These are phyloP conservation scores for Orchesellides sinensis DNA, from an alignment of 2,888 invertebrate genomes.

Conservation along the genomic window DNA sequence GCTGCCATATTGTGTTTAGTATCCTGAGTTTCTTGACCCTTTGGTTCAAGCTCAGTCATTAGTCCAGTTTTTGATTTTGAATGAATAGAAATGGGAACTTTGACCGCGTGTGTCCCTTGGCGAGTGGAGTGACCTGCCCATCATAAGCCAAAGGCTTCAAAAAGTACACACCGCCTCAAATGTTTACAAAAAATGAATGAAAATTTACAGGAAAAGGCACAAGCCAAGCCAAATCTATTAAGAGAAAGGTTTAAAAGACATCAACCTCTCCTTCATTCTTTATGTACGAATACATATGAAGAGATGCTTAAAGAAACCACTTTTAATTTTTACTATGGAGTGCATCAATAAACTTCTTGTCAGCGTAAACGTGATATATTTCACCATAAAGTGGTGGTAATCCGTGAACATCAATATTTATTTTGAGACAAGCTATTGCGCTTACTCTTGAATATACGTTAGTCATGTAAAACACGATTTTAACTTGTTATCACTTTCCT, in stretches of 20 bases:
- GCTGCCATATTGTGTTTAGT: background rate
- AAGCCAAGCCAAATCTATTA: background rate
- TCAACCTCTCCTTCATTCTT: background rate
- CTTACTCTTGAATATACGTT: too few species aligned
- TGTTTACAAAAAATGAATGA: background rate
- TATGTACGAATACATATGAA: background rate
- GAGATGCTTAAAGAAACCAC: too few species aligned
- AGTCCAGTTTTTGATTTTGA: conserved; percentile 6
- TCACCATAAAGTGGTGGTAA: too few species aligned
- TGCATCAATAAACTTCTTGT: too few species aligned
- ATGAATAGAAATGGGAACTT: conserved; percentile 16
- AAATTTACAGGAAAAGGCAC: background rate
- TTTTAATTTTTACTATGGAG: too few species aligned
- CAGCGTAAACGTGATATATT: too few species aligned
- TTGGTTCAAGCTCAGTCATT: conserved; percentile 17
- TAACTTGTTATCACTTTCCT: too few species aligned
- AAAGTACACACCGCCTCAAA: too few species aligned
- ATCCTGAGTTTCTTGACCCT: background rate
- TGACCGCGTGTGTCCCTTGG: background rate
- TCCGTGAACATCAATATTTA: too few species aligned
- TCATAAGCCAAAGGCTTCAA: too few species aligned
- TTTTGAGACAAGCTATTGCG: too few species aligned
- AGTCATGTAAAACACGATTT: too few species aligned
- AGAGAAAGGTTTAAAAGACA: background rate
- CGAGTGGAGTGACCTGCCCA: background rate